Percentiles rank a stretch among this genome's conserved stretches.
Evolutionary conservation across 2,113 vertebrate species (phyloP).

Genomic region (Spilogale gracilis): DNA sequence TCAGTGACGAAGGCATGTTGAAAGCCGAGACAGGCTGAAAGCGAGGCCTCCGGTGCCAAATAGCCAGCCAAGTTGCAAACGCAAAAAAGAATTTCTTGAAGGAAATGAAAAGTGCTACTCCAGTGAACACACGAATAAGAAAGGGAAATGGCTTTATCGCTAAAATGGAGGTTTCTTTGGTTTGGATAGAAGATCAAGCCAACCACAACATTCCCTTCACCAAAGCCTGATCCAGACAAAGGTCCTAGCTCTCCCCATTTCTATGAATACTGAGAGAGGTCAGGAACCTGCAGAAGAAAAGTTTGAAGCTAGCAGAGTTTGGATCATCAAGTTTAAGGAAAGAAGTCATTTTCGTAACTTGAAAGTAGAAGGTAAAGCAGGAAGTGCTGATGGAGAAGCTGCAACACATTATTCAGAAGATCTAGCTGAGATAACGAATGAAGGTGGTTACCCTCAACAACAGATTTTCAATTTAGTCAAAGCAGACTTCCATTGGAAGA

Average conservation of each 20-base stretch:
- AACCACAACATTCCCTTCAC: background rate
- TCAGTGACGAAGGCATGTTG: background rate
- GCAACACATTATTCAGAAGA: background rate
- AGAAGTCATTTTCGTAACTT: background rate
- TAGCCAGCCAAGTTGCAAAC: background rate
- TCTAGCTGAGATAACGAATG: background rate
- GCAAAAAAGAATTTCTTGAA: background rate
- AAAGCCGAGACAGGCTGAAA: background rate
- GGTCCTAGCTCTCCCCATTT: background rate
- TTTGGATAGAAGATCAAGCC: background rate
- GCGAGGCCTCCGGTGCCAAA: background rate
- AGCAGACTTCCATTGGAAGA: background rate
- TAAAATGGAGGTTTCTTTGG: background rate
- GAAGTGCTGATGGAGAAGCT: background rate
- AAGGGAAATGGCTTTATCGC: background rate
- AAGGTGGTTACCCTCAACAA: background rate
- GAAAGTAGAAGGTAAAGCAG: background rate
- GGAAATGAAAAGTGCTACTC: background rate
- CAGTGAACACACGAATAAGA: background rate
- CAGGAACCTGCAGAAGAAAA: background rate
- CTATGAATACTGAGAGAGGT: background rate
- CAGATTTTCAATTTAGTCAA: background rate
- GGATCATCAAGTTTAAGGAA: background rate
- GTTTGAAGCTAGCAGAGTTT: background rate
- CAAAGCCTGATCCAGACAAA: background rate